Evolutionary conservation across 2,113 vertebrate genomes (phyloP).

Genomic region (Scophthalmus maximus): DNA sequence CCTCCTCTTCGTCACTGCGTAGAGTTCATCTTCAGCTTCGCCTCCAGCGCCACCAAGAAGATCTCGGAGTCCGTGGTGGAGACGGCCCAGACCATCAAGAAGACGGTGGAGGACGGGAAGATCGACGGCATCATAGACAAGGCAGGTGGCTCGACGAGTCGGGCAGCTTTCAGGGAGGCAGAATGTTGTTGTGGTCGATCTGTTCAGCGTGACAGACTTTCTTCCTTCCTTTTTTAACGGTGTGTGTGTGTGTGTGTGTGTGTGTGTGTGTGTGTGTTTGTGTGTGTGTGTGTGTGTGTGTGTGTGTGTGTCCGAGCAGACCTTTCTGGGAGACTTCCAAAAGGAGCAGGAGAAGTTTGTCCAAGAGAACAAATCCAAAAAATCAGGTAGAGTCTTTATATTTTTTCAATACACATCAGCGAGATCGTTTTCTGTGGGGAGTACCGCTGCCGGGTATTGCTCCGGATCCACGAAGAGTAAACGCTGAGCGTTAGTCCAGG

Average conservation of each 20-base stretch:
- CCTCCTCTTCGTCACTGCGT: constrained; percentile 10
- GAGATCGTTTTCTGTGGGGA: no score
- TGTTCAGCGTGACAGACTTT: neutral
- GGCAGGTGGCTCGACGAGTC: constrained; percentile 68
- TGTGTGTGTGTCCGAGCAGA: constrained; percentile 80
- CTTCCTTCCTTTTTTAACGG: constrained; percentile 7
- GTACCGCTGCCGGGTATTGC: neutral
- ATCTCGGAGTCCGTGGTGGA: constrained; percentile 92
- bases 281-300: neutral
- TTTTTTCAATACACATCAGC: no score
- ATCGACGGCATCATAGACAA: constrained; percentile 97
- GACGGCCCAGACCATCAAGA: constrained; percentile 95
- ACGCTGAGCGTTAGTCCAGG: no score
- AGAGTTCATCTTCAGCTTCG: constrained; percentile 94
- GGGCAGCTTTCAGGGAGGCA: neutral
- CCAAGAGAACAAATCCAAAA: constrained; percentile 93
- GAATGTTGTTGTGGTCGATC: neutral
- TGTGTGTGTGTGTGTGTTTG: constrained; percentile 33
- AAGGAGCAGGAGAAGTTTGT: constrained; percentile 99
- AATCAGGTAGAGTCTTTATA: constrained; percentile 83
- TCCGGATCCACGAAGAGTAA: neutral
- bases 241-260: neutral
- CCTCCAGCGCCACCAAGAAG: constrained; percentile 93
- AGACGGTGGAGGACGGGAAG: constrained; percentile 95
- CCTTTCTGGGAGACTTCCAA: constrained; percentile 96